Evolutionary conservation across 2,888 invertebrate species (phyloP).

Genomic region (Amphiduros pacificus): DNA sequence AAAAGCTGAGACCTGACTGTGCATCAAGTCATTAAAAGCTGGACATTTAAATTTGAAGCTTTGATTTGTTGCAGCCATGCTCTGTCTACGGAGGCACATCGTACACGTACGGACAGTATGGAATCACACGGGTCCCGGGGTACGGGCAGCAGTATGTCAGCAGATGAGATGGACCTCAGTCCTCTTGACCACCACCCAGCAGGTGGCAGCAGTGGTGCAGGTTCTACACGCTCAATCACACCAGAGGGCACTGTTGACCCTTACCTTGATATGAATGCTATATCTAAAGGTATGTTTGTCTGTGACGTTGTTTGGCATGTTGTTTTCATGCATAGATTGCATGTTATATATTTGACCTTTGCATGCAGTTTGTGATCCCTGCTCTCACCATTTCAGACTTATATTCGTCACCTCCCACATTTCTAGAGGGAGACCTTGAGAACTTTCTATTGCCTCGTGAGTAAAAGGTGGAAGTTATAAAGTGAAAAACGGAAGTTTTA

Average conservation of each 20-base stretch:
- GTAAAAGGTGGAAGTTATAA: no score
- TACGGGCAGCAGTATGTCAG: conserved; percentile 62
- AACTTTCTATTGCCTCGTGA: no score
- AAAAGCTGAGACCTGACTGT: no score
- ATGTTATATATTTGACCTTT: no score
- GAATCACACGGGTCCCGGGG: conserved; percentile 35
- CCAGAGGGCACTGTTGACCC: conserved; percentile 23
- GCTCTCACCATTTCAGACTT: not conserved
- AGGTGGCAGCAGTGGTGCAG: conserved; percentile 35
- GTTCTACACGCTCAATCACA: conserved; percentile 64
- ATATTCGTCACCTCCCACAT: not conserved
- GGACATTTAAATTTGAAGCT: no score
- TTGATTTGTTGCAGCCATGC: not conserved
- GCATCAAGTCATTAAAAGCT: no score
- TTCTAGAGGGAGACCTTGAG: no score
- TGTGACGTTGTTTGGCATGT: no score
- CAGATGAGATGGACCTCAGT: conserved; percentile 65
- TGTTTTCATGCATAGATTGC: no score
- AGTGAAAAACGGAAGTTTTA: no score
- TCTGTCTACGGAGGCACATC: conserved; percentile 7
- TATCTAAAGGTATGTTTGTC: conserved; percentile 5
- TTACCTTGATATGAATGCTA: conserved; percentile 2
- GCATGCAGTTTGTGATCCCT: no score
- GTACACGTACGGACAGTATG: conserved; percentile 43
- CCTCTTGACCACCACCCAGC: conserved; percentile 7